Evolutionary conservation across 2,888 invertebrate species (phyloP), one percentile per base, ranked within the genome.

Genomic region (Hoplodrina ambigua): DNA sequence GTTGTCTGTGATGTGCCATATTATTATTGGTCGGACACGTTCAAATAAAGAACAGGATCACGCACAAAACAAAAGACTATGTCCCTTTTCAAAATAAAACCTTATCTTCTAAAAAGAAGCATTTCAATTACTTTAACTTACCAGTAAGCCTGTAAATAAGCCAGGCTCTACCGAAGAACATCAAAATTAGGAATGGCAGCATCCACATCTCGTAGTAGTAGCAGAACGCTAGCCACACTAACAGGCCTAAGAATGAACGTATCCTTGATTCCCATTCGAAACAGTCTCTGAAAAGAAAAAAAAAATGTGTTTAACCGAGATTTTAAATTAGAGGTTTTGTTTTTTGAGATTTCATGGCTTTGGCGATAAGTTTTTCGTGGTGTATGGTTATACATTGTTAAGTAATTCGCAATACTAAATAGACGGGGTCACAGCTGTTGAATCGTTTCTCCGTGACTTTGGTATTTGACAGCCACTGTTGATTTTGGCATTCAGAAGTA

Each of bases 161-260:
- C 96, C 96, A 96, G 73, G 94, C 96, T 75, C 96, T 92, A 0
- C 98, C 94, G 87, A 99, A 98, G 72, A 99, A 96, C 46, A 99
- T 93, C 20, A 99, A 96, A 33, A 99, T 96, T 15, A 97, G 96
- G 4, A 98, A 95, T 0, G 99, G 99, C 70, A 99, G 93, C 97
- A 99, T 99, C 97, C 98, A 99, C 86, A 99, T 97, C 92, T 99
- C 98, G 90, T 99, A 99, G 93, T 98, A 99, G 92, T 99, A 99
- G 86, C 99, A 99, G 67, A 98, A 97, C 0, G 98, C 95, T 64
- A 99, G 96, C 97, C 99, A 99, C 19, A 98, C 94, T 25, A 98
- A 93, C 61, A 99, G 97, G 1, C 99, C 98, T 54, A 98, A 93
- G 83, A 98, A 97, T 81, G 99, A 99, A 81, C 98, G 96, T 52